Percentiles rank a stretch among this genome's conserved stretches.
Conservation (phyloP, 2,888 invertebrate genomes). For the Bursaphelenchus okinawaensis region DNA sequence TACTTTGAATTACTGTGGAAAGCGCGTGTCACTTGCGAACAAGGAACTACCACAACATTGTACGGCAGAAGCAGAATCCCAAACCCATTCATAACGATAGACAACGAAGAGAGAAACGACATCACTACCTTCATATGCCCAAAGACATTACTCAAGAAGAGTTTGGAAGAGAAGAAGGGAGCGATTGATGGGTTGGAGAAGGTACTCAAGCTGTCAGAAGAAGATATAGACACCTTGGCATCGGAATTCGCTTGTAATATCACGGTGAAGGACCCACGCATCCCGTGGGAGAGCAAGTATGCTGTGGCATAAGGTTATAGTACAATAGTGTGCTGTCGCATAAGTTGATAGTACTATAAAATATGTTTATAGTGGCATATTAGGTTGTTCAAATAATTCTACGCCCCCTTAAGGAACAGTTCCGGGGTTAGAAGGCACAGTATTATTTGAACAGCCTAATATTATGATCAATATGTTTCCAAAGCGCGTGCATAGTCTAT, state of each 20-base stretch:
- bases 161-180: background rate
- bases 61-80: slow-evolving; percentile 15
- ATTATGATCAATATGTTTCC: too few species aligned
- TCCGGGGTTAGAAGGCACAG: too few species aligned
- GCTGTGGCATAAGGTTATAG: background rate
- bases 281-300: background rate
- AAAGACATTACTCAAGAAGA: background rate
- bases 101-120: background rate
- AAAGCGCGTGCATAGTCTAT: too few species aligned
- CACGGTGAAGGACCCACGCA: background rate
- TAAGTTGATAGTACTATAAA: too few species aligned
- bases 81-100: slow-evolving; percentile 18
- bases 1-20: slow-evolving; percentile 41
- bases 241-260: background rate
- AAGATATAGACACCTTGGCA: background rate
- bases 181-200: background rate
- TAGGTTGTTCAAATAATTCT: too few species aligned
- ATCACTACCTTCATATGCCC: background rate
- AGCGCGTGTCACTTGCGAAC: slow-evolving; percentile 38
- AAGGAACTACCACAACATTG: slow-evolving; percentile 29
- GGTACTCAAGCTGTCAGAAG: background rate
- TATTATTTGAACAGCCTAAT: too few species aligned
- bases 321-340: background rate
- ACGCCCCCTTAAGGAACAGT: too few species aligned
- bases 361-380: too few species aligned